Percentiles rank a stretch among this genome's conserved stretches.
Conservation (phyloP, 1,140 invertebrate species). For the Neotoxoptera formosana region DNA sequence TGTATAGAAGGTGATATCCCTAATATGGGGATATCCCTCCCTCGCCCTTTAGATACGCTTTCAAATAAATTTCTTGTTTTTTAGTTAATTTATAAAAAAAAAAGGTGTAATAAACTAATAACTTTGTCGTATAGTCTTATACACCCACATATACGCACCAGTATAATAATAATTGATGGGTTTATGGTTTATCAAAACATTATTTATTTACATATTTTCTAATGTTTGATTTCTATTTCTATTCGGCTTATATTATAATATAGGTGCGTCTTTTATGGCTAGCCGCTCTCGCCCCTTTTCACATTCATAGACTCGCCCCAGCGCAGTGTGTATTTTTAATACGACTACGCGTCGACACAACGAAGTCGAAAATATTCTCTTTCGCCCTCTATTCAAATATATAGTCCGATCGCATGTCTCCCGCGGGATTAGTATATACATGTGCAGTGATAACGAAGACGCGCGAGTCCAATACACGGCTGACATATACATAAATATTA, state of each 20-base stretch:
- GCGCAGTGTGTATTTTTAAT: neutral
- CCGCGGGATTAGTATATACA: constrained; percentile 4
- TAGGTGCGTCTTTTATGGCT: neutral
- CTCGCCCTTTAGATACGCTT: no score
- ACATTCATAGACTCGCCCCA: neutral
- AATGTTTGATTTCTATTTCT: neutral
- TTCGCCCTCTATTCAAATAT: constrained; percentile 20
- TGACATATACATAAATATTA: neutral
- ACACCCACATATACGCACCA: neutral
- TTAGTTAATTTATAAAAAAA: neutral
- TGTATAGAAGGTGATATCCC: no score
- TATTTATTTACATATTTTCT: neutral
- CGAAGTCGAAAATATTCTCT: neutral
- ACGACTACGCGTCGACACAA: neutral
- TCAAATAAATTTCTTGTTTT: no score
- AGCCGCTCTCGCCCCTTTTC: neutral
- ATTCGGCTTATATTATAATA: no score
- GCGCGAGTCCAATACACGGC: constrained; percentile 5
- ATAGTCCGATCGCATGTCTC: constrained; percentile 41
- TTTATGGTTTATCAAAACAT: neutral
- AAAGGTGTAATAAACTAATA: neutral
- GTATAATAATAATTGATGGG: neutral
- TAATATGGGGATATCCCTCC: no score
- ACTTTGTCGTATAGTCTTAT: no score
- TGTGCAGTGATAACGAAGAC: constrained; percentile 22